Base-by-base conservation (phyloP, 1,140 invertebrate genomes). In the Drosophila azteca region DNA sequence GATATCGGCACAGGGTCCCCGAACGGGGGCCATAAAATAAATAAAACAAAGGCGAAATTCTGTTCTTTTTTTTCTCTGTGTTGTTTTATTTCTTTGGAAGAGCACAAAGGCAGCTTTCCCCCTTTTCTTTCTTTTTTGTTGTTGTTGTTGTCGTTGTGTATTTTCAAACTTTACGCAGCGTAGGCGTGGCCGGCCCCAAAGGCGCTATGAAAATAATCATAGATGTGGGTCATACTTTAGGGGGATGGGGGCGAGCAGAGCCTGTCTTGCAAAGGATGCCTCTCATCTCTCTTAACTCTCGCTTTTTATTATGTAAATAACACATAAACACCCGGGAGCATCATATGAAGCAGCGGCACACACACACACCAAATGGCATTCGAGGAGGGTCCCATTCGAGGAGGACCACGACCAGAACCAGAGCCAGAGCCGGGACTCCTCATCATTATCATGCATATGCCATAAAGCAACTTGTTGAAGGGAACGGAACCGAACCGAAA, bases 281-380 rank as follows among this genome's bases (percentile, higher is more conserved):
- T 70, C 73, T 49, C 67, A 75, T 46, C 61, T 39, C 73, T 44
- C 73, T 59, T 46, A 75, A 88, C 82, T 82, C 78, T 87, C 83
- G 83, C 81, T 90, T 75, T 90, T 90, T 90, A 90, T 90, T 90
- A 90, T 90, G 87, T 90, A 90, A 90, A 90, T 90, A 85, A 87
- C 72, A 64, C 85, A 90, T 90, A 90, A 90, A 90, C 85, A 90
- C 75, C 85, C 85, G 79, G 81, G 63, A 90, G 85, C 85, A 79
- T 88, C 83, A 88, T 78, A 82, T 76, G 83, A 88, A 88, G 65
- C 60, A 70, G 62, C 70, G 79, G 64, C 83, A 68, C 75, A 76
- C 31, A 35, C n/a, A 6, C 15, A 20, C n/a, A 31, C 24, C 1
- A 52, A 35, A 77, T 63, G 64, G 46, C 69, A 55, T 55, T 62